These are phyloP conservation scores for Papilio dardanus DNA, from an alignment of 1,140 invertebrate species.

Conservation along the genomic window DNA sequence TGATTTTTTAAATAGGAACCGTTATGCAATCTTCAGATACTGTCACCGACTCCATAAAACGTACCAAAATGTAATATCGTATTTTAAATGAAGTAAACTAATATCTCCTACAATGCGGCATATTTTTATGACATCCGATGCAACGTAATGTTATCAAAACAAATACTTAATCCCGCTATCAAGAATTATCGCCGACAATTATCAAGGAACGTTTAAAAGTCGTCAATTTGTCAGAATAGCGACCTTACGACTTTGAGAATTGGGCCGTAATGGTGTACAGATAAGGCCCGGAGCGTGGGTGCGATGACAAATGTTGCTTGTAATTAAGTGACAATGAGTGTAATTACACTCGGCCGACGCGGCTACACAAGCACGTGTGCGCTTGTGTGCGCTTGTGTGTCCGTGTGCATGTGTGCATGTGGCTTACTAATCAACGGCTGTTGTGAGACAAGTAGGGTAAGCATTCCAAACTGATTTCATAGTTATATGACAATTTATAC, in stretches of 20 bases:
- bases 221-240: constrained; percentile 39
- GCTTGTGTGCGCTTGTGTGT: constrained; percentile 3
- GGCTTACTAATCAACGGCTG: constrained; percentile 62
- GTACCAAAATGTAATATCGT: background rate
- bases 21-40: no score
- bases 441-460: constrained; percentile 48
- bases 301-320: constrained; percentile 71
- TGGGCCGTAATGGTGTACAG: constrained; percentile 45
- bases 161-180: constrained; percentile 33
- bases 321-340: constrained; percentile 79
- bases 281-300: constrained; percentile 60
- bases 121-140: constrained; percentile 10
- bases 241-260: constrained; percentile 41
- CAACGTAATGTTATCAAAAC: constrained; percentile 29
- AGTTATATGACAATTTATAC: constrained; percentile 29
- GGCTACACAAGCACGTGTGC: constrained; percentile 40
- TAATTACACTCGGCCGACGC: constrained; percentile 63
- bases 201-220: constrained; percentile 28
- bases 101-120: background rate
- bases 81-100: background rate
- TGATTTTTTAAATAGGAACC: no score
- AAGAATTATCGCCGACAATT: constrained; percentile 46
- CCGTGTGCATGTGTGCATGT: constrained; percentile 41
- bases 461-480: constrained; percentile 30
- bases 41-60: background rate